Conservation (phyloP, 2,888 invertebrate species). For the Lycia hirtaria region DNA sequence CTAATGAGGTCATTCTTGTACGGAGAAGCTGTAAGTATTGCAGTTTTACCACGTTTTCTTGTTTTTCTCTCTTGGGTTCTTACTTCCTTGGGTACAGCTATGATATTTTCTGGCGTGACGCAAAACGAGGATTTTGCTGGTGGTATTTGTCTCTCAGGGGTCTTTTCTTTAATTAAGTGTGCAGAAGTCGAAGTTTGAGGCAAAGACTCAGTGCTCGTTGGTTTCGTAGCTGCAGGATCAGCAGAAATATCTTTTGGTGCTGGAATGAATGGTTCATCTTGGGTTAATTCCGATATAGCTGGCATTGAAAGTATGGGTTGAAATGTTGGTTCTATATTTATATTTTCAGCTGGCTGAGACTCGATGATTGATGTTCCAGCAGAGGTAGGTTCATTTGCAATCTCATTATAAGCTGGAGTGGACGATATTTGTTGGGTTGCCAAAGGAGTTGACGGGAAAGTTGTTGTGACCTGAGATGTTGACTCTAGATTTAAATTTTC, state of each 20-base stretch:
- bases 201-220: too few species aligned
- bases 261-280: neutral
- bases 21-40: neutral
- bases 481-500: too few species aligned
- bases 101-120: neutral
- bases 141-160: neutral
- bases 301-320: neutral
- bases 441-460: too few species aligned
- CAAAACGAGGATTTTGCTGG: neutral
- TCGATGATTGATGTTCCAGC: too few species aligned
- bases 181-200: neutral
- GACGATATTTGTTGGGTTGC: too few species aligned
- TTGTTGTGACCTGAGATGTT: too few species aligned
- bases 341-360: neutral
- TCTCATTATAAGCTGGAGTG: too few species aligned
- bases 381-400: too few species aligned
- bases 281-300: neutral
- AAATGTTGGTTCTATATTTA: neutral
- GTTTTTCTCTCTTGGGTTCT: neutral
- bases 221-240: too few species aligned
- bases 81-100: neutral
- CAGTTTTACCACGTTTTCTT: neutral
- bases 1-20: neutral
- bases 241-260: too few species aligned
- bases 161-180: neutral